phyloP scores from a whole-genome alignment of 2,113 vertebrate species.

The Syngnathus scovelli region DNA sequence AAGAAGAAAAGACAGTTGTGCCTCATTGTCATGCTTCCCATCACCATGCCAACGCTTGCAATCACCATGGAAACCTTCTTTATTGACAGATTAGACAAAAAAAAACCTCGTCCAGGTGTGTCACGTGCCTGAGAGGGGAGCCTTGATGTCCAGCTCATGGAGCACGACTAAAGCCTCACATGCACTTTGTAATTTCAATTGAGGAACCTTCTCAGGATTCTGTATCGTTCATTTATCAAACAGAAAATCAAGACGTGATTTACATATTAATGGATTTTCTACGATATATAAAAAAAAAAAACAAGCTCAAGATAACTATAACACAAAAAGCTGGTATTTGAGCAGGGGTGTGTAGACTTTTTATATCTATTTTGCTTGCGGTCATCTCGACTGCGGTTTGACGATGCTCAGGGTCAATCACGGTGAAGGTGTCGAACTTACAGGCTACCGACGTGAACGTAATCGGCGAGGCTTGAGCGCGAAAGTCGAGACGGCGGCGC shows the following conservation, averaged over 20 bases:
- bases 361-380: neutral
- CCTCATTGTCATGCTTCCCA: constrained; percentile 65
- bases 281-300: neutral
- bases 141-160: constrained; percentile 5
- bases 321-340: no score
- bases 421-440: constrained; percentile 53
- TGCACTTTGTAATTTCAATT: neutral
- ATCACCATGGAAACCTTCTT: constrained; percentile 61
- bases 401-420: constrained; percentile 13
- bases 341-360: no score
- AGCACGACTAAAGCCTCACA: neutral
- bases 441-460: constrained; percentile 38
- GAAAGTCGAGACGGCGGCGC: constrained; percentile 3
- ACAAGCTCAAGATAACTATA: neutral
- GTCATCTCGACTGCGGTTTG: constrained; percentile 6
- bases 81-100: constrained; percentile 51
- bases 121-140: neutral
- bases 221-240: neutral
- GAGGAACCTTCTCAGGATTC: neutral
- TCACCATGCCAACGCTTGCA: constrained; percentile 65
- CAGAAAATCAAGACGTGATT: neutral
- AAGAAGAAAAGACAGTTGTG: constrained; percentile 21
- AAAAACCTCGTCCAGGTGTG: constrained; percentile 43
- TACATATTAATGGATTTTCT: neutral
- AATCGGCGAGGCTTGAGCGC: constrained; percentile 24